These are phyloP conservation scores for Mastigias papua DNA, from an alignment of 30 jellyfish, hydroid and myxozoan genomes.

Conservation along the genomic window DNA sequence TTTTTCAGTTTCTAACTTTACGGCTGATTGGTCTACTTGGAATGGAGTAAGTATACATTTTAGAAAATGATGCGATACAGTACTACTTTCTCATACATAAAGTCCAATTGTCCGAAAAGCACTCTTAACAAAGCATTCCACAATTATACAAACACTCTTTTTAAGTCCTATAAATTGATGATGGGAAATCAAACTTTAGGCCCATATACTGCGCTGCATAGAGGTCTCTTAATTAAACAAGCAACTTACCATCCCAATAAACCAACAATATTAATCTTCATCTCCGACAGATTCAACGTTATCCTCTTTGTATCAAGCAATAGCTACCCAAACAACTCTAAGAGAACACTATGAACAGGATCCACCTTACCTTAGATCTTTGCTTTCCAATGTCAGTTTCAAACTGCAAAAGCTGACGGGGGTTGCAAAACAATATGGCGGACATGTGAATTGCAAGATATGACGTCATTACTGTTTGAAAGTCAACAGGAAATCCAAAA, in stretches of 20 bases:
- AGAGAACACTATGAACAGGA: neutral
- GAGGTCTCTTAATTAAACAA: neutral
- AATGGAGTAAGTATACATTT: too few species aligned
- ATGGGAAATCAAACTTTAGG: too few species aligned
- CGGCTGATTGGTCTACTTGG: too few species aligned
- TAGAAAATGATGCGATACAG: too few species aligned
- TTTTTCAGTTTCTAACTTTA: too few species aligned
- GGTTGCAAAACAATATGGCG: neutral
- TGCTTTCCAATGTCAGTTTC: neutral
- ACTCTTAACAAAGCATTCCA: too few species aligned
- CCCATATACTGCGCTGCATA: neutral
- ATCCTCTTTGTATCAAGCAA: neutral
- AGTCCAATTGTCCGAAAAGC: too few species aligned
- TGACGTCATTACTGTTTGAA: neutral
- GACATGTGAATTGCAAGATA: neutral
- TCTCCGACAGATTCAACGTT: neutral
- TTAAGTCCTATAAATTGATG: too few species aligned
- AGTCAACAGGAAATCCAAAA: too few species aligned
- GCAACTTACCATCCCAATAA: conserved; percentile 1
- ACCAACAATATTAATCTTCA: neutral
- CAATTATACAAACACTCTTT: too few species aligned
- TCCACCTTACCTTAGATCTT: neutral
- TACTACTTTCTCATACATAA: too few species aligned
- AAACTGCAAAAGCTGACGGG: neutral
- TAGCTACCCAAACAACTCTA: neutral